A percentile compares a stretch with the other conserved stretches of the same genome.
Evolutionary conservation across 35 echinoderm and acorn worm genomes (phyloP).

Genomic region (Ptychodera flava): DNA sequence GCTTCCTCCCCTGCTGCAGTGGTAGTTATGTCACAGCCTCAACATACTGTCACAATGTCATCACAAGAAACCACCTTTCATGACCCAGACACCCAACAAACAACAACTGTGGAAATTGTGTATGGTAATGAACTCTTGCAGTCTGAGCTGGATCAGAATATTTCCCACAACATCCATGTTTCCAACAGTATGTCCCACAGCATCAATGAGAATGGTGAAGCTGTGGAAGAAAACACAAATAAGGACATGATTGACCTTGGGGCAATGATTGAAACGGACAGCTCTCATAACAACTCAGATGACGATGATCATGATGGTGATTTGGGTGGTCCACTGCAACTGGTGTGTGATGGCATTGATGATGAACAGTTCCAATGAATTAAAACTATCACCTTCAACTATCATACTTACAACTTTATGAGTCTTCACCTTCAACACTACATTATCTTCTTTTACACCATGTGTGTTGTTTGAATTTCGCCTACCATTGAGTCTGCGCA

Average conservation of each 20-base stretch:
- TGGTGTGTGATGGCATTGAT: not conserved
- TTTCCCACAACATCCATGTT: not conserved
- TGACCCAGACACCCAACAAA: not conserved
- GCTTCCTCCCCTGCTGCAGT: not conserved
- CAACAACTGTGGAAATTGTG: constrained; percentile 20
- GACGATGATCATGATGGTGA: not conserved
- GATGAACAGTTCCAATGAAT: not conserved
- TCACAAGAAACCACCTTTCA: not conserved
- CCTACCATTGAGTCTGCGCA: too few relatives aligned
- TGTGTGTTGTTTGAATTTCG: too few relatives aligned
- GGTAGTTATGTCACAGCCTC: constrained; percentile 6
- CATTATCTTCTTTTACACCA: too few relatives aligned
- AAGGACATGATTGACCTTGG: not conserved
- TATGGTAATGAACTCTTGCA: constrained; percentile 54
- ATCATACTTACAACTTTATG: too few relatives aligned
- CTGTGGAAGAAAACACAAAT: not conserved
- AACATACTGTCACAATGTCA: constrained; percentile 3
- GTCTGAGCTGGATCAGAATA: constrained; percentile 39
- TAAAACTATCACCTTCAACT: too few relatives aligned
- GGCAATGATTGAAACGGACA: not conserved
- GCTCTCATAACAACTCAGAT: not conserved
- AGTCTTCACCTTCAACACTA: too few relatives aligned
- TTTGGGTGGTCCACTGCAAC: not conserved
- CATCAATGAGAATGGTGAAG: not conserved
- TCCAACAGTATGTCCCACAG: not conserved